Evolutionary conservation across 2,113 vertebrate species (phyloP).

Genomic region (Bufo gargarizans): DNA sequence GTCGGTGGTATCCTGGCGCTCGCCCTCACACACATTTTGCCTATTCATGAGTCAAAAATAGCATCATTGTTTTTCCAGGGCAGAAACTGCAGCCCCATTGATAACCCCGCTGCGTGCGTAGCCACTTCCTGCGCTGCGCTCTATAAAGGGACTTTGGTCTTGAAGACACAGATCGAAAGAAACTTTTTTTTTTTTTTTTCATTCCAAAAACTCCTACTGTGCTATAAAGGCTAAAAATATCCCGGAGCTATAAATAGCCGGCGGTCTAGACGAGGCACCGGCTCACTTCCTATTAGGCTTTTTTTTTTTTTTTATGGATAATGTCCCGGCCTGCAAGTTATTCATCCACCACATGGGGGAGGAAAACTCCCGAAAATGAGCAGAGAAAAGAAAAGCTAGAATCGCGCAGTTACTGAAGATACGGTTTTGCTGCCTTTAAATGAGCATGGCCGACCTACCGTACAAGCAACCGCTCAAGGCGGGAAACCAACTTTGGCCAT

Average conservation of each 20-base stretch:
- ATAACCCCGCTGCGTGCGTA: constrained; percentile 41
- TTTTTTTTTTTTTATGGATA: constrained; percentile 18
- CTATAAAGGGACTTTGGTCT: constrained; percentile 47
- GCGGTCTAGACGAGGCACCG: constrained; percentile 53
- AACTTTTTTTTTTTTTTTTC: constrained; percentile 53
- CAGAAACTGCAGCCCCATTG: constrained; percentile 40
- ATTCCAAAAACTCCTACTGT: constrained; percentile 54
- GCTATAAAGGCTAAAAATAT: constrained; percentile 55
- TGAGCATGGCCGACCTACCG: background rate
- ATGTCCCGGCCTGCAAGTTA: constrained; percentile 12
- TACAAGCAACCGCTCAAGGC: background rate
- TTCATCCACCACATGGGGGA: constrained; percentile 35
- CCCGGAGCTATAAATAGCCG: constrained; percentile 52
- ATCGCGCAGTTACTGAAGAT: background rate
- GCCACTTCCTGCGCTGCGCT: constrained; percentile 1
- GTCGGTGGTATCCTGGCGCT: background rate
- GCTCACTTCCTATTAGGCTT: constrained; percentile 31
- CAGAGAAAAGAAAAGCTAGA: background rate
- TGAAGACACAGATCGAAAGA: constrained; percentile 41
- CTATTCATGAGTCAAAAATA: constrained; percentile 40
- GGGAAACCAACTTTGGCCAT: background rate
- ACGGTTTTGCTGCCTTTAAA: background rate
- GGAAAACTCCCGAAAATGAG: background rate
- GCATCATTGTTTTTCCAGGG: constrained; percentile 33
- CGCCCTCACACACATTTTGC: constrained; percentile 43